phyloP scores from a whole-genome alignment of 1,140 invertebrate genomes.

The Bombus consobrinus region DNA sequence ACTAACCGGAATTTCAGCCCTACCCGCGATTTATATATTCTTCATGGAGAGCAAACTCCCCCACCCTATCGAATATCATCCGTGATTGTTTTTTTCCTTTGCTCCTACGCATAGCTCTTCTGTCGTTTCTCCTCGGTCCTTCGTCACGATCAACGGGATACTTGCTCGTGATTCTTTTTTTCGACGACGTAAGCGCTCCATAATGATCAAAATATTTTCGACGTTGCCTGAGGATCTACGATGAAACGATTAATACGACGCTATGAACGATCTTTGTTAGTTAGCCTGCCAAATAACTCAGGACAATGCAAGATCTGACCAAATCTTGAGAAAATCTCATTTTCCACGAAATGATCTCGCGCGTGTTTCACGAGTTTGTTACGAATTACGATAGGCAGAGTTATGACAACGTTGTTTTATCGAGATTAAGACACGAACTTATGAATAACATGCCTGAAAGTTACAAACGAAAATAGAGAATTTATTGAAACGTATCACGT shows the following conservation, averaged over 20 bases:
- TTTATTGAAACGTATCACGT: not conserved
- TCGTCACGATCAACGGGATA: slow-evolving; percentile 41
- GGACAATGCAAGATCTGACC: not conserved
- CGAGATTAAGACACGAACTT: too few species aligned
- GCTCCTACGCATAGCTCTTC: slow-evolving; percentile 45
- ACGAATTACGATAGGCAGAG: too few species aligned
- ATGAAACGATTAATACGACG: not conserved
- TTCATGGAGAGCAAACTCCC: slow-evolving; percentile 47
- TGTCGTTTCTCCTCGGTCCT: slow-evolving; percentile 34
- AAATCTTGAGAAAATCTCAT: not conserved
- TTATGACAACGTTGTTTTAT: too few species aligned
- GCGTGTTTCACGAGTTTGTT: too few species aligned
- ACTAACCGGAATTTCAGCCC: slow-evolving; percentile 73
- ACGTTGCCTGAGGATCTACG: not conserved
- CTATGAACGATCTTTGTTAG: not conserved
- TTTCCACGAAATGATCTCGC: not conserved
- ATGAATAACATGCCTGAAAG: too few species aligned
- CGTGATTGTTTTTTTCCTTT: slow-evolving; percentile 34
- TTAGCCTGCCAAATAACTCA: not conserved
- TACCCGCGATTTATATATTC: slow-evolving; percentile 76
- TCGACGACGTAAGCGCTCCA: not conserved
- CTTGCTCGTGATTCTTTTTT: slow-evolving; percentile 33
- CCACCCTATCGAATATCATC: slow-evolving; percentile 61
- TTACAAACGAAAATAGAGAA: not conserved
- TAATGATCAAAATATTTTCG: not conserved